These are phyloP conservation scores for Ophraella communa DNA, from an alignment of 2,888 invertebrate species.

Conservation along the genomic window DNA sequence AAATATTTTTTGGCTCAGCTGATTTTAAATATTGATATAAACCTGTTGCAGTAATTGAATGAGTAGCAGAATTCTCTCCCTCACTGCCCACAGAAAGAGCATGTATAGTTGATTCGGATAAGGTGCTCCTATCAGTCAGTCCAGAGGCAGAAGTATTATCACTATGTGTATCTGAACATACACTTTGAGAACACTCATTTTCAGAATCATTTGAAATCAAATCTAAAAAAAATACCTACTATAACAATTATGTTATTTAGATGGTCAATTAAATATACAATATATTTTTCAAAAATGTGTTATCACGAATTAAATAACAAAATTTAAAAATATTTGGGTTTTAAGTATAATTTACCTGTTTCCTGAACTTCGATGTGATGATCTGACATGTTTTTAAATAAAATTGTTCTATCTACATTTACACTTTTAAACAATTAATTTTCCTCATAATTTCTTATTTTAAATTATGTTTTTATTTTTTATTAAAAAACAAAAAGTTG, in stretches of 20 bases:
- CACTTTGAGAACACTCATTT: constrained; percentile 57
- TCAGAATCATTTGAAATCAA: constrained; percentile 55
- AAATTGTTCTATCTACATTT: background rate
- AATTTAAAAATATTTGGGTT: no score
- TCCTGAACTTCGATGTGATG: constrained; percentile 36
- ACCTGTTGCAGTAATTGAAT: constrained; percentile 41
- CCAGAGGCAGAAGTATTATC: constrained; percentile 57
- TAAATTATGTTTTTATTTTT: background rate
- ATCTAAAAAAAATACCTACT: constrained; percentile 37
- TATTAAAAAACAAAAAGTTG: background rate
- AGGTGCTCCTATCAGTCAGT: constrained; percentile 54
- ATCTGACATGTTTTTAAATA: constrained; percentile 35
- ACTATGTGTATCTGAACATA: constrained; percentile 58
- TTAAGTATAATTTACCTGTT: constrained; percentile 30
- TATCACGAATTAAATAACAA: no score
- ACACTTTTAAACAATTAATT: background rate
- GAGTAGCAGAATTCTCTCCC: constrained; percentile 38
- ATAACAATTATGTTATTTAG: no score
- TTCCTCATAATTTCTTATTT: background rate
- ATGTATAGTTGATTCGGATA: constrained; percentile 54
- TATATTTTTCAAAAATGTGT: no score
- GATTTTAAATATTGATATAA: constrained; percentile 9
- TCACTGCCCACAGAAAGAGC: constrained; percentile 47
- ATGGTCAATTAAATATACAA: no score
- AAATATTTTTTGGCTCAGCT: background rate